Evolutionary conservation across 1,140 invertebrate genomes (phyloP), one percentile per base, ranked within the genome.

Genomic region (Polypedilum pembai): DNA sequence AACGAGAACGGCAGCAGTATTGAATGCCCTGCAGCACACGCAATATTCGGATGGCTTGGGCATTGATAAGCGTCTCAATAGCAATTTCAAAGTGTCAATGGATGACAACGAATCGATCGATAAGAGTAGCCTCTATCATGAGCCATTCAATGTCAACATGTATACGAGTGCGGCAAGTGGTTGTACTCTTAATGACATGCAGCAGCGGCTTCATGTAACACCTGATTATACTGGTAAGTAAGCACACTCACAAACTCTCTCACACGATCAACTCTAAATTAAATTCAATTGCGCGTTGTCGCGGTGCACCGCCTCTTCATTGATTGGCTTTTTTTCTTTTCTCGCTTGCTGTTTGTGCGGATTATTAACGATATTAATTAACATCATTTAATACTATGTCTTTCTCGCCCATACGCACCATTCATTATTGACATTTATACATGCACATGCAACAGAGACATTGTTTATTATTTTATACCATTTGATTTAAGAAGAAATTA

Each of bases 1-100:
- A 76, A 83, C 86, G 74, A 87, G 88, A 76, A 86, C 85, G 45
- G 83, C 84, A 76, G 83, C 82, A 76, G 82, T 85, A 74, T 78
- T 82, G 74, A 80, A 82, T 75, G 79, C 79, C 73, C 80, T 83
- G 72, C 81, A 82, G 77, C 80, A 81, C 75, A 82, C 81, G 75
- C 82, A 80, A 77, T 79, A 80, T 78, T 80, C 84, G 75, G 79
- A 80, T 69, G 79, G 79, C 56, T 81, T 84, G 73, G 79, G 80
- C 74, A 78, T 78, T 73, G 84, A 85, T 77, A 84, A 85, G 79
- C 80, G 84, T 74, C 80, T 81, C 21, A 79, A 80, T 76, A 78
- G 78, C 75, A 80, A 85, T 77, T 84, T 86, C 79, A 86, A 86
- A 83, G 85, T 85, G 78, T 79, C 81, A 78, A 81, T 82, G 73